These are phyloP conservation scores for Toxotes jaculatrix DNA, from an alignment of 2,113 vertebrate genomes.

Conservation along the genomic window DNA sequence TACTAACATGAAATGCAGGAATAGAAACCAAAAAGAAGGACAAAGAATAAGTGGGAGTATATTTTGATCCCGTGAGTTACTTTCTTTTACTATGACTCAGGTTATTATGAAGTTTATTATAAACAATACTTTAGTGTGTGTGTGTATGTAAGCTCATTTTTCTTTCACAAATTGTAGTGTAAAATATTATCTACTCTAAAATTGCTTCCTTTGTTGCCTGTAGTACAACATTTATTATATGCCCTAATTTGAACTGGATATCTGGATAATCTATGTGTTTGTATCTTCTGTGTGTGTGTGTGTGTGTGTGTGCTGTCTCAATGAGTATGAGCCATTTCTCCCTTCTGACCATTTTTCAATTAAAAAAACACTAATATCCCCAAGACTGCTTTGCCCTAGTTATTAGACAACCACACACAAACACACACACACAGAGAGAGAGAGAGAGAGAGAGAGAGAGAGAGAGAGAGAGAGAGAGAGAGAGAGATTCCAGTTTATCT, in stretches of 20 bases:
- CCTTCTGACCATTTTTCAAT: slow-evolving; percentile 72
- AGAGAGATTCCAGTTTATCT: no score
- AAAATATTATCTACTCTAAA: background rate
- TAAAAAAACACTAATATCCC: slow-evolving; percentile 74
- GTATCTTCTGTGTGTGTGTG: slow-evolving; percentile 10
- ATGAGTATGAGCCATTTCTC: slow-evolving; percentile 44
- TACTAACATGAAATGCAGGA: background rate
- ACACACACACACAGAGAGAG: slow-evolving; percentile 25
- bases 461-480: background rate
- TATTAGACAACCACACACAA: slow-evolving; percentile 47
- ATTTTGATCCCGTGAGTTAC: background rate
- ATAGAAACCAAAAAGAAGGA: background rate
- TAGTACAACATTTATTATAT: background rate
- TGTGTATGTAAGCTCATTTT: background rate
- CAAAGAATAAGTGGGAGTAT: background rate
- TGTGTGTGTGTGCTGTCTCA: slow-evolving; percentile 24
- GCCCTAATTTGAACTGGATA: background rate
- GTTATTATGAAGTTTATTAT: background rate
- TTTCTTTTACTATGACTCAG: background rate
- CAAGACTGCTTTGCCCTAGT: slow-evolving; percentile 74
- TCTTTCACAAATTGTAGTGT: background rate
- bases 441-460: slow-evolving; percentile 10
- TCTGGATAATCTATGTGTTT: slow-evolving; percentile 44
- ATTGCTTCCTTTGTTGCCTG: background rate
- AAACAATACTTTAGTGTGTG: background rate